Evolutionary conservation across 2,797 vertebrate species (phyloP).

Genomic region (Malacoctenus gilli): DNA sequence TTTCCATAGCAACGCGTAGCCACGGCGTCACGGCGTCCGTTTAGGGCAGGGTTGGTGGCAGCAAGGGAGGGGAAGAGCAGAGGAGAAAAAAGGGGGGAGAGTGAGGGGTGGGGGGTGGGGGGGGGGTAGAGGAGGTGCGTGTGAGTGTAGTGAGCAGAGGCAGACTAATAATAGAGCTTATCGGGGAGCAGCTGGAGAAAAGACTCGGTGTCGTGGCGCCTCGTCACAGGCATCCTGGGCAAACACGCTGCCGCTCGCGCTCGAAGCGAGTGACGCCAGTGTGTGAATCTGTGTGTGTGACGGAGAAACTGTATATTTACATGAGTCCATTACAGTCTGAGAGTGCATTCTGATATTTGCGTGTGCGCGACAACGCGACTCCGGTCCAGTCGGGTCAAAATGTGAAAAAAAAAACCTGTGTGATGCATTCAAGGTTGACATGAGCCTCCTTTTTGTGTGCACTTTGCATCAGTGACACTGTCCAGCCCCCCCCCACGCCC

Average conservation of each 20-base stretch:
- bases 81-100: constrained; percentile 1
- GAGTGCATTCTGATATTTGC: too few relatives aligned
- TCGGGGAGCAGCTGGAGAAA: constrained; percentile 69
- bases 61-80: constrained; percentile 15
- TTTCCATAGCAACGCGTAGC: constrained; percentile 84
- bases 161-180: constrained; percentile 82
- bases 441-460: too few relatives aligned
- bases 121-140: constrained; percentile 9
- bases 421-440: too few relatives aligned
- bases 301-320: too few relatives aligned
- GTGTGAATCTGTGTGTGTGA: neutral
- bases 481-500: too few relatives aligned
- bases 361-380: too few relatives aligned
- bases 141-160: constrained; percentile 34
- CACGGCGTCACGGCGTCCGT: constrained; percentile 69
- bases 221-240: constrained; percentile 55
- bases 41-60: constrained; percentile 62
- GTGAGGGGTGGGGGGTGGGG: constrained; percentile 6
- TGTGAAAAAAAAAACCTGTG: too few relatives aligned
- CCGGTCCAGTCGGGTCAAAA: too few relatives aligned
- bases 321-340: too few relatives aligned
- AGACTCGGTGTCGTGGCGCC: constrained; percentile 54
- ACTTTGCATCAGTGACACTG: too few relatives aligned
- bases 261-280: neutral
- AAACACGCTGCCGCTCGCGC: constrained; percentile 37